A percentile compares a stretch with the other conserved stretches of the same genome.
Conservation (phyloP, 2,113 vertebrate species). For the Smithornis capensis region DNA sequence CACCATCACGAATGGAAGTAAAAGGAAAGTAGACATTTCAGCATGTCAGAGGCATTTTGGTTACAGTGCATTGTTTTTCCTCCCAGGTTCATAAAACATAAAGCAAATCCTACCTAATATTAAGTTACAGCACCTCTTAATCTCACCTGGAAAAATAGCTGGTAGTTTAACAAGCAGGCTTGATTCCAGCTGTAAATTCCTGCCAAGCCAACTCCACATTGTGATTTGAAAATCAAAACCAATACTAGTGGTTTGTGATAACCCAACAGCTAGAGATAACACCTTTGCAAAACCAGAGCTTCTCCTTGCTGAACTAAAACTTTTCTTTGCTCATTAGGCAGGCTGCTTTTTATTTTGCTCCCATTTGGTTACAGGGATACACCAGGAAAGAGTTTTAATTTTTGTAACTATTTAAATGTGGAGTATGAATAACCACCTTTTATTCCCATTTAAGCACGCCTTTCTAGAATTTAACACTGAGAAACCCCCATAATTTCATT, state of each 20-base stretch:
- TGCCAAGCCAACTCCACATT: not conserved
- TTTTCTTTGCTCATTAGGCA: not conserved
- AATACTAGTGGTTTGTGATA: not conserved
- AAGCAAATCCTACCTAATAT: not conserved
- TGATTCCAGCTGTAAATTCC: not conserved
- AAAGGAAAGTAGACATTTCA: not conserved
- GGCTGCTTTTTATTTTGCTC: not conserved
- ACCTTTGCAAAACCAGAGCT: not conserved
- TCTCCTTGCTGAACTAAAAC: not conserved
- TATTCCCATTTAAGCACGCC: not conserved
- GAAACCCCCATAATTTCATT: not conserved
- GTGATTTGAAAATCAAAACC: not conserved
- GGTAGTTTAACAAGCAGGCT: not conserved
- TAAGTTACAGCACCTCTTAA: not conserved
- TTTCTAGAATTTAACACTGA: not conserved
- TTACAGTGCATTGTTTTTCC: not conserved
- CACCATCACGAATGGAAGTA: not conserved
- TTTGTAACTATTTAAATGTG: not conserved
- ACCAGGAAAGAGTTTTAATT: not conserved
- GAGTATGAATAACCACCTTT: not conserved
- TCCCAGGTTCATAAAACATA: not conserved
- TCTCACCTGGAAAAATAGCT: not conserved
- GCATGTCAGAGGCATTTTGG: not conserved
- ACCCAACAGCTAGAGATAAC: not conserved
- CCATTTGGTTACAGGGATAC: not conserved